Evolutionary conservation across 2,888 invertebrate species (phyloP).

Genomic region (Siphlonurus alternatus): DNA sequence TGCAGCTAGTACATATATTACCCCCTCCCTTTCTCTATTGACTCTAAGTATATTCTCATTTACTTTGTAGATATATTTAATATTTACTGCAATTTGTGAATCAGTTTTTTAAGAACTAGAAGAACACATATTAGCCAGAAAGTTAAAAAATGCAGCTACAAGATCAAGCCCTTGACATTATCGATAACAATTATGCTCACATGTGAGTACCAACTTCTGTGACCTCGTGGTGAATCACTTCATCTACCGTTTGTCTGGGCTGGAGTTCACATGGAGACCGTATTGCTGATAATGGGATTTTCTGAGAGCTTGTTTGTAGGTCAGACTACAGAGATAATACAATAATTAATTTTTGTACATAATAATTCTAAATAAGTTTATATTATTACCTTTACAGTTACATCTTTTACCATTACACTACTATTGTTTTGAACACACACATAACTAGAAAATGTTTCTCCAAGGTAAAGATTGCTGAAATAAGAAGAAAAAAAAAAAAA

Average conservation of each 20-base stretch:
- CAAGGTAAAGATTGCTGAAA: constrained; percentile 79
- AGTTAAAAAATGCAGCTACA: no score
- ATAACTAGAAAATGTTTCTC: constrained; percentile 96
- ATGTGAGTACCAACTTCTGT: constrained; percentile 97
- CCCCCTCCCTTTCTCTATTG: no score
- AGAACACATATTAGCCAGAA: no score
- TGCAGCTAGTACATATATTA: no score
- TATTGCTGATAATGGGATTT: constrained; percentile 62
- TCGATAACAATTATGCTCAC: constrained; percentile 35
- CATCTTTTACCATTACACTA: constrained; percentile 62
- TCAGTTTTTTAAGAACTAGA: constrained; percentile 3
- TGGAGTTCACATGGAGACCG: constrained; percentile 38
- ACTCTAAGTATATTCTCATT: no score
- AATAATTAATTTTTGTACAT: not conserved
- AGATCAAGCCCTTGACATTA: no score
- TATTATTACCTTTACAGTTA: constrained; percentile 53
- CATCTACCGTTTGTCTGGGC: constrained; percentile 77
- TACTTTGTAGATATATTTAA: not conserved
- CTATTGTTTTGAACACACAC: constrained; percentile 96
- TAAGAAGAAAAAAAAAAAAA: not conserved
- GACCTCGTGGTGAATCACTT: constrained; percentile 97
- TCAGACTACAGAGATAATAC: constrained; percentile 48
- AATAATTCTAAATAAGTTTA: constrained; percentile 3
- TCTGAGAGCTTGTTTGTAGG: constrained; percentile 79
- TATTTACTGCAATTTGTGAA: constrained; percentile 2